A percentile compares a stretch with the other conserved stretches of the same genome.
Conservation (phyloP, 2,113 vertebrate species). For the Labrus mixtus region DNA sequence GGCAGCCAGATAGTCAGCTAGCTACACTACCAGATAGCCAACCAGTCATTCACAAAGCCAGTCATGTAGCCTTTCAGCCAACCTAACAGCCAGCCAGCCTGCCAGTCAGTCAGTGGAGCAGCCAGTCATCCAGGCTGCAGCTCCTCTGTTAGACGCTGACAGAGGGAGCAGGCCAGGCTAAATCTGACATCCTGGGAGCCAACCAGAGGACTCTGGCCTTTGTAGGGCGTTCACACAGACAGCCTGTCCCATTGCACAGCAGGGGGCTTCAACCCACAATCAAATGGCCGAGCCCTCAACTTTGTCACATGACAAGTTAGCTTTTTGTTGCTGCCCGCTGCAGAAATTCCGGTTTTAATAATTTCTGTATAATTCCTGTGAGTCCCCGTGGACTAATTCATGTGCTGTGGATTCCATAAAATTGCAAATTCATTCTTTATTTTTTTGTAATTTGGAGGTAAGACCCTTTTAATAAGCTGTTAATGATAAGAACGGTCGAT, state of each 20-base stretch:
- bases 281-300: constrained; percentile 68
- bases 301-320: constrained; percentile 75
- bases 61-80: constrained; percentile 63
- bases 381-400: constrained; percentile 30
- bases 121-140: constrained; percentile 67
- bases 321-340: constrained; percentile 62
- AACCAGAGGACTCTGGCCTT: constrained; percentile 76
- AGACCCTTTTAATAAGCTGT: constrained; percentile 41
- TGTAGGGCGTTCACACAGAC: constrained; percentile 73
- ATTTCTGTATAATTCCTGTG: constrained; percentile 56
- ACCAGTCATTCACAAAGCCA: constrained; percentile 72
- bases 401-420: constrained; percentile 37
- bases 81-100: constrained; percentile 52
- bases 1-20: constrained; percentile 64
- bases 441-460: constrained; percentile 26
- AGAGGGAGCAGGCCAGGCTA: constrained; percentile 71
- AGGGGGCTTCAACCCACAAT: constrained; percentile 69
- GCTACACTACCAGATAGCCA: constrained; percentile 69
- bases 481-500: constrained; percentile 14
- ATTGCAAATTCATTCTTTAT: constrained; percentile 21
- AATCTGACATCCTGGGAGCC: constrained; percentile 70
- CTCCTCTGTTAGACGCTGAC: constrained; percentile 68
- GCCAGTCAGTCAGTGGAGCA: constrained; percentile 69
- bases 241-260: constrained; percentile 67
- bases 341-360: constrained; percentile 57